Evolutionary conservation across 2,888 invertebrate species (phyloP).

Genomic region (Gerris lacustris): DNA sequence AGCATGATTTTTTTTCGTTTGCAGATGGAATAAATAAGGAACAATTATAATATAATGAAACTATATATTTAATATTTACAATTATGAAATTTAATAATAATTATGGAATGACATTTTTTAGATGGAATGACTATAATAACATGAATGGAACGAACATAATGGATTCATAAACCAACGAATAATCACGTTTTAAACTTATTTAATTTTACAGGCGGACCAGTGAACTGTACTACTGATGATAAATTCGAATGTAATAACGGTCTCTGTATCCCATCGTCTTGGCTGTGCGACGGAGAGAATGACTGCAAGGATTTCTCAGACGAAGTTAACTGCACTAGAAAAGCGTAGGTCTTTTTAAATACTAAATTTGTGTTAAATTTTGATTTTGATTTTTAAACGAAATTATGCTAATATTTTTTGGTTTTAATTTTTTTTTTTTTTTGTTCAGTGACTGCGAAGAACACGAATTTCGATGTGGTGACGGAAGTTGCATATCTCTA

Average conservation of each 20-base stretch:
- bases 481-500: slow-evolving; percentile 63
- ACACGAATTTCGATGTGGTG: slow-evolving; percentile 62
- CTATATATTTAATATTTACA: no score
- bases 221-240: slow-evolving; percentile 29
- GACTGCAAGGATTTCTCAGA: slow-evolving; percentile 40
- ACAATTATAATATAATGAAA: no score
- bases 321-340: slow-evolving; percentile 35
- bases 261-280: slow-evolving; percentile 29
- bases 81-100: no score
- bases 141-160: no score
- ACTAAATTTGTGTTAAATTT: neutral
- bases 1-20: no score
- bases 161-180: no score
- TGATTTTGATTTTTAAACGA: neutral
- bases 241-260: slow-evolving; percentile 32
- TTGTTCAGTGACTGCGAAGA: slow-evolving; percentile 43
- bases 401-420: no score
- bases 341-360: slow-evolving; percentile 19
- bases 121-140: no score
- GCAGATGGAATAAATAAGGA: no score
- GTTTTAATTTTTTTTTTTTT: neutral
- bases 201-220: slow-evolving; percentile 18
- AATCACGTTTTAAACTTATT: no score
- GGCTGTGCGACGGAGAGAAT: slow-evolving; percentile 36
- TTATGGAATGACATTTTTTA: no score